Conservation (phyloP, 2,113 vertebrate species). For the Capreolus pygargus region DNA sequence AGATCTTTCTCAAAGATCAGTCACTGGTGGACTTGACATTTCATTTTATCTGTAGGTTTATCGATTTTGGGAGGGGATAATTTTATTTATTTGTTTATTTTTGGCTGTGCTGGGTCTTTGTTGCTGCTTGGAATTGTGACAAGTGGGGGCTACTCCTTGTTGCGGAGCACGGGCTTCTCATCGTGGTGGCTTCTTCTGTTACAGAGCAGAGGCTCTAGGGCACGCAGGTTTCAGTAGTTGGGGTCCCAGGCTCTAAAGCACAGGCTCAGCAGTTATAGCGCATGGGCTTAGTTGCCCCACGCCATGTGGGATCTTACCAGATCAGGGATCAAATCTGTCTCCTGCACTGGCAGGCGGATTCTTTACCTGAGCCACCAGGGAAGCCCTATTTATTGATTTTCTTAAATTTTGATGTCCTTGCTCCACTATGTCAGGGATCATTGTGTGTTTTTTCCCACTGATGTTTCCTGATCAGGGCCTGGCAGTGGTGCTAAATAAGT, state of each 20-base stretch:
- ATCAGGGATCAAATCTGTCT: not conserved
- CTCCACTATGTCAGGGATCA: not conserved
- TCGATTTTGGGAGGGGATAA: accelerated
- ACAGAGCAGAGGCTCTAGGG: not conserved
- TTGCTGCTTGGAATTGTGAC: not conserved
- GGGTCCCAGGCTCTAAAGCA: not conserved
- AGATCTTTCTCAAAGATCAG: not conserved
- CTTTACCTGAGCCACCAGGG: not conserved
- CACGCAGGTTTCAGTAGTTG: not conserved
- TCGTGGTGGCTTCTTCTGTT: not conserved
- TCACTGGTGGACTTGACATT: not conserved
- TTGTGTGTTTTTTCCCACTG: not conserved
- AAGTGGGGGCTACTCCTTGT: not conserved
- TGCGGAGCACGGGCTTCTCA: not conserved
- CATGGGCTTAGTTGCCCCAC: not conserved
- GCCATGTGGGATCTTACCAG: not conserved
- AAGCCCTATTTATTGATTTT: not conserved
- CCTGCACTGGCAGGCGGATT: not conserved
- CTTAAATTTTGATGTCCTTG: not conserved
- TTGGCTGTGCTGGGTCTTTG: not conserved
- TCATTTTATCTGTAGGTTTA: not conserved
- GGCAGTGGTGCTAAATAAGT: not conserved
- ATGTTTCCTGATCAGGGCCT: not conserved
- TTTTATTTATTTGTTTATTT: not conserved
- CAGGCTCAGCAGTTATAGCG: not conserved